Conservation (phyloP, 2,888 invertebrate species). For the Schizotus pectinicornis region DNA sequence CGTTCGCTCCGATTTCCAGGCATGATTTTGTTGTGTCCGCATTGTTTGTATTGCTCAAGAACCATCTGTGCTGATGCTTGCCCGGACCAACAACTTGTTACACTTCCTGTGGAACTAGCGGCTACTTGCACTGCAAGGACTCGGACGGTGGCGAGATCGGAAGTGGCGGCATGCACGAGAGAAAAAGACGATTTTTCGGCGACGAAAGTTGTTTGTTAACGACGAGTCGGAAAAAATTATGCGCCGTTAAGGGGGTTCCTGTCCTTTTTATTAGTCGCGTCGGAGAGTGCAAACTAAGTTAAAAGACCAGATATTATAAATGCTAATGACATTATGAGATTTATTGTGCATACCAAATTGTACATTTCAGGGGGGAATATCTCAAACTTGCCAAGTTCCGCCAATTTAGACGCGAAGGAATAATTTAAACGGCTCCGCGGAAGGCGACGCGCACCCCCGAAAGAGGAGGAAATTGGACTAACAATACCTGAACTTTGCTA, state of each 20-base stretch:
- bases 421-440: constrained; percentile 6
- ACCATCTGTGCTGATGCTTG: constrained; percentile 34
- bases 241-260: not conserved
- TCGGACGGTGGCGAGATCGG: not conserved
- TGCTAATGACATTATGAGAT: constrained; percentile 46
- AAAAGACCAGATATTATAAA: constrained; percentile 38
- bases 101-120: constrained; percentile 41
- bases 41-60: constrained; percentile 42
- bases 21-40: constrained; percentile 41
- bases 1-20: constrained; percentile 32
- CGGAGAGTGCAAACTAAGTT: constrained; percentile 28
- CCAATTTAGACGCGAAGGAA: constrained; percentile 24
- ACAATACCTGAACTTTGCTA: no score
- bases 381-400: constrained; percentile 9
- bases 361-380: constrained; percentile 26
- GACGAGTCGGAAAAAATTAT: constrained; percentile 1
- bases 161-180: not conserved
- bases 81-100: constrained; percentile 45
- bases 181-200: not conserved
- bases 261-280: constrained; percentile 21
- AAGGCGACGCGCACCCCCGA: no score
- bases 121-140: constrained; percentile 15
- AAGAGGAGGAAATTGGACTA: no score
- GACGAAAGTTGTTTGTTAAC: constrained; percentile 10
- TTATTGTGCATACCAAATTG: constrained; percentile 44